These are phyloP conservation scores for Rhaphigaster nebulosa DNA, from an alignment of 2,888 invertebrate genomes.

Conservation along the genomic window DNA sequence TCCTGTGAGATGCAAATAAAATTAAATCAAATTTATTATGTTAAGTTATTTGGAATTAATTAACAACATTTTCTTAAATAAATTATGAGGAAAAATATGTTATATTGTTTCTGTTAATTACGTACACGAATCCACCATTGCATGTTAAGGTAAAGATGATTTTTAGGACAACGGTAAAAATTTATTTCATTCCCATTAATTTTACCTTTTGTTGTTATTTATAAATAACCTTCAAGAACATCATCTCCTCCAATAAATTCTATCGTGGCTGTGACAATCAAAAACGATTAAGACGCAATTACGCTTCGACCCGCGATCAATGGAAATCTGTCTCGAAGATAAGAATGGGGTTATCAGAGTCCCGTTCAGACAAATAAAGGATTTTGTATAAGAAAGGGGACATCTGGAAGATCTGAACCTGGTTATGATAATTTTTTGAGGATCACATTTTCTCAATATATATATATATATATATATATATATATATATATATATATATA, in stretches of 20 bases:
- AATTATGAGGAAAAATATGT: background rate
- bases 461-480: too few species aligned
- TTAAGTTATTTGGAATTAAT: too few species aligned
- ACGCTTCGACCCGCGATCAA: conserved; percentile 31
- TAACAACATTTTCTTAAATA: background rate
- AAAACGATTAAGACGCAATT: conserved; percentile 42
- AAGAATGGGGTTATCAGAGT: background rate
- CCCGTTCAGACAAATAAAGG: background rate
- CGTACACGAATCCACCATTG: background rate
- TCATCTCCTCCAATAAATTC: background rate
- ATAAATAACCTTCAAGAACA: conserved; percentile 12
- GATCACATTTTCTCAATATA: background rate
- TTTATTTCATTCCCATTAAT: background rate
- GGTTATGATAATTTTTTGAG: conserved; percentile 12
- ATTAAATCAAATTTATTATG: background rate
- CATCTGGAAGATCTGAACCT: conserved; percentile 22
- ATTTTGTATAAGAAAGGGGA: conserved; percentile 1
- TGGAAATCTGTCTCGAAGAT: conserved; percentile 29
- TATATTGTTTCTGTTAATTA: background rate
- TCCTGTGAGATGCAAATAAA: too few species aligned
- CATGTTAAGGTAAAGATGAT: background rate
- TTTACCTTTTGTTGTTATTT: background rate
- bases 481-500: too few species aligned
- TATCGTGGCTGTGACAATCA: conserved; percentile 10
- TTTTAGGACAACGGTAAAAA: background rate